Evolutionary conservation across 1,140 invertebrate genomes (phyloP).

Genomic region (Penaeus chinensis): DNA sequence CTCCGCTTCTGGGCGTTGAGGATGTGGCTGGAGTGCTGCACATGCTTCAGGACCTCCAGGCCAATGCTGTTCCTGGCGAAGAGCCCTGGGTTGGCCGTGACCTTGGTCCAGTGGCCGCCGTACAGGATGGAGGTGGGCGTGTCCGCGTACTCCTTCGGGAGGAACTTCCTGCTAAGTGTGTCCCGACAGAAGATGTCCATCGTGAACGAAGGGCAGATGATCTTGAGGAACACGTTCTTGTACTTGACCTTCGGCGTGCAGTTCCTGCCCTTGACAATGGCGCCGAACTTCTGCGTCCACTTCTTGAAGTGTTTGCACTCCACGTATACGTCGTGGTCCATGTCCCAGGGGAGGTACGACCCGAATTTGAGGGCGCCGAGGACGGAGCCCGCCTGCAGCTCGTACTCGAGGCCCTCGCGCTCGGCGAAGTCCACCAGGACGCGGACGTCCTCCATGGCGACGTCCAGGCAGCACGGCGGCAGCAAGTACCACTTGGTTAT

Average conservation of each 20-base stretch:
- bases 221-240: neutral
- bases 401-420: conserved; percentile 29
- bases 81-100: conserved; percentile 33
- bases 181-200: conserved; percentile 11
- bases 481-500: conserved; percentile 1
- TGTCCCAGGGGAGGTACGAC: conserved; percentile 50
- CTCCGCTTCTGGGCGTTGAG: neutral
- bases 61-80: conserved; percentile 30
- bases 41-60: conserved; percentile 35
- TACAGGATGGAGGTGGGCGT: conserved; percentile 14
- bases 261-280: neutral
- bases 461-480: conserved; percentile 27
- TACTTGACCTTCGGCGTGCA: neutral
- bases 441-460: neutral
- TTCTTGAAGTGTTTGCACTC: conserved; percentile 17
- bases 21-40: conserved; percentile 4
- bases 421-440: neutral
- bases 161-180: neutral
- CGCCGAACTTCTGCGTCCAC: neutral
- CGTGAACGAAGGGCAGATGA: neutral
- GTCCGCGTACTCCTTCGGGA: neutral
- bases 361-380: conserved; percentile 46
- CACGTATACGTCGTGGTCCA: conserved; percentile 50
- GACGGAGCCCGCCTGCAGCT: conserved; percentile 38
- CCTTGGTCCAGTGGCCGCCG: neutral